Percentiles rank a stretch among this genome's conserved stretches.
These are phyloP conservation scores for Euphydryas editha DNA, from an alignment of 2,888 invertebrate species.

Conservation along the genomic window DNA sequence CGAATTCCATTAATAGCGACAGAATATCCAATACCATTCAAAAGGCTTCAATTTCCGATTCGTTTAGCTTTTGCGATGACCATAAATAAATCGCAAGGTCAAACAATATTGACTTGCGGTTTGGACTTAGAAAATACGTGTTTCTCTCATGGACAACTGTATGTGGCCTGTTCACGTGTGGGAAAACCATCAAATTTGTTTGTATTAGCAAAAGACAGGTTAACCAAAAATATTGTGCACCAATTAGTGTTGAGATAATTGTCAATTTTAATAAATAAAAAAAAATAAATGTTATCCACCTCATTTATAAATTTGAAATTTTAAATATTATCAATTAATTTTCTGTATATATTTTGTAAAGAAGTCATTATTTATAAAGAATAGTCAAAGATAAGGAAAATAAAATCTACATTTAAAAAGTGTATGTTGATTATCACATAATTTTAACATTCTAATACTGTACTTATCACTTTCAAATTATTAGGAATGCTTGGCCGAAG, in stretches of 20 bases:
- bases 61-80: slow-evolving; percentile 49
- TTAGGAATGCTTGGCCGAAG: no score
- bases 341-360: no score
- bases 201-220: slow-evolving; percentile 45
- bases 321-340: no score
- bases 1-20: slow-evolving; percentile 56
- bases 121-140: slow-evolving; percentile 52
- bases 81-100: slow-evolving; percentile 60
- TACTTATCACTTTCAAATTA: no score
- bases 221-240: slow-evolving; percentile 49
- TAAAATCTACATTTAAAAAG: no score
- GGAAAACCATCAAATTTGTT: slow-evolving; percentile 45
- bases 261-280: slow-evolving; percentile 43
- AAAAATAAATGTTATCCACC: slow-evolving; percentile 42
- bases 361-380: no score
- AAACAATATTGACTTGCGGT: slow-evolving; percentile 52
- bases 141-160: slow-evolving; percentile 57
- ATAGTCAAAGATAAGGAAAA: no score
- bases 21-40: slow-evolving; percentile 53
- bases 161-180: slow-evolving; percentile 53
- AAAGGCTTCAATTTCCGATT: slow-evolving; percentile 53
- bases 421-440: no score
- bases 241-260: slow-evolving; percentile 43
- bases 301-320: slow-evolving; percentile 42
- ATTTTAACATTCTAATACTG: no score